Evolutionary conservation across 1,140 invertebrate species (phyloP).

Genomic region (Protaetia brevitarsis): DNA sequence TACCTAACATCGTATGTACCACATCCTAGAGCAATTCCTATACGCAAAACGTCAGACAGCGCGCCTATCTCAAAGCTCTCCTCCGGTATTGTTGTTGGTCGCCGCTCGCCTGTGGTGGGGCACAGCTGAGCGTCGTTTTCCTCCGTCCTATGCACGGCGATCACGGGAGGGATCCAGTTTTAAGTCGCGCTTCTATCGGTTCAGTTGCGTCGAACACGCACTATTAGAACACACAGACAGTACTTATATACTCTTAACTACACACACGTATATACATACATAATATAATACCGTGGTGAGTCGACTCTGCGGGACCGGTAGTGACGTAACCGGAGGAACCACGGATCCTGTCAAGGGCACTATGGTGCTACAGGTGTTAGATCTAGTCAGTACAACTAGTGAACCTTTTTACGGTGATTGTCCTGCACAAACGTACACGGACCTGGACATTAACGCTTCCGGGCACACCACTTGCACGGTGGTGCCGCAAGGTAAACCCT

Average conservation of each 20-base stretch:
- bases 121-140: conserved; percentile 15
- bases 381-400: conserved; percentile 43
- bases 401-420: conserved; percentile 50
- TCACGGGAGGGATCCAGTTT: conserved; percentile 26
- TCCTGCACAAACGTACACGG: conserved; percentile 44
- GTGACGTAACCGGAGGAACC: conserved; percentile 41
- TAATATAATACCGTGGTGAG: background rate
- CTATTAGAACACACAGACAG: background rate
- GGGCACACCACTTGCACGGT: conserved; percentile 47
- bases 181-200: conserved; percentile 22
- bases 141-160: conserved; percentile 7
- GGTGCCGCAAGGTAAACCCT: conserved; percentile 42
- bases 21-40: background rate
- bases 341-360: conserved; percentile 45
- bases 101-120: conserved; percentile 9
- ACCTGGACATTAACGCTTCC: conserved; percentile 46
- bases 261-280: background rate
- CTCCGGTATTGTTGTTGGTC: conserved; percentile 20
- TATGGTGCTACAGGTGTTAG: conserved; percentile 50
- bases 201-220: conserved; percentile 21
- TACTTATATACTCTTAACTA: background rate
- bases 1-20: no score
- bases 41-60: background rate
- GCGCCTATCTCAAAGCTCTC: background rate
- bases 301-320: conserved; percentile 30